A percentile compares a stretch with the other conserved stretches of the same genome.
These are phyloP conservation scores for Ciconia maguari DNA, from an alignment of 2,113 vertebrate species.

Conservation along the genomic window DNA sequence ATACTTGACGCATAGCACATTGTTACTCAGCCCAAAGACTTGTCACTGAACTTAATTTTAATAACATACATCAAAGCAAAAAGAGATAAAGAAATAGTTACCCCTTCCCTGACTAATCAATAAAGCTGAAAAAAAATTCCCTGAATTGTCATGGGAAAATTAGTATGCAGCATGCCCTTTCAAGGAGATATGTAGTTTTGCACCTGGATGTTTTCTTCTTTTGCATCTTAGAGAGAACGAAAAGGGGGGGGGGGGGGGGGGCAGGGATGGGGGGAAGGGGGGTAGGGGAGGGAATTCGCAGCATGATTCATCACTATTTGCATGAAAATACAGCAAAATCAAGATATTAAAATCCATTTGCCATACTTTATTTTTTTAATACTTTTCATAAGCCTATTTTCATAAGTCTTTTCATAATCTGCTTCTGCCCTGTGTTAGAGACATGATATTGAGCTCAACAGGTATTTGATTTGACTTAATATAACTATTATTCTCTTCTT, in stretches of 20 bases:
- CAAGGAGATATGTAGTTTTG: neutral
- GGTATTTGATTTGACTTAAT: conserved; percentile 39
- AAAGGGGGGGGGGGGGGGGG: neutral
- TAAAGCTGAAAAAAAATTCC: neutral
- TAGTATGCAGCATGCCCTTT: neutral
- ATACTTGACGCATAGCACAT: neutral
- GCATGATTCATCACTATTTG: conserved; percentile 43
- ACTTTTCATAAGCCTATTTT: conserved; percentile 32
- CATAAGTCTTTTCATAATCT: conserved; percentile 7
- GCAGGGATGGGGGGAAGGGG: no score
- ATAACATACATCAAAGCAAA: neutral
- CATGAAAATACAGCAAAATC: conserved; percentile 27
- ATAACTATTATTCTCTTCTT: conserved; percentile 7
- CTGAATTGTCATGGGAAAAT: neutral
- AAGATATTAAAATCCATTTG: conserved; percentile 46
- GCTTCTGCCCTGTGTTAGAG: neutral
- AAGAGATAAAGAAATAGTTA: neutral
- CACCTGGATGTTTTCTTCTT: neutral
- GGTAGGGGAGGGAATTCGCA: no score
- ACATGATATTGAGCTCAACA: conserved; percentile 25
- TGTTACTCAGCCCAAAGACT: conserved; percentile 10
- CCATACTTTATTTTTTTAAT: neutral
- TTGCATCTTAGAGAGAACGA: neutral
- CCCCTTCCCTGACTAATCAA: neutral
- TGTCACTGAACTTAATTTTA: conserved; percentile 17